Percentiles rank a stretch among this genome's conserved stretches.
Evolutionary conservation across 2,113 vertebrate species (phyloP).

Genomic region (Atlantisia rogersi): DNA sequence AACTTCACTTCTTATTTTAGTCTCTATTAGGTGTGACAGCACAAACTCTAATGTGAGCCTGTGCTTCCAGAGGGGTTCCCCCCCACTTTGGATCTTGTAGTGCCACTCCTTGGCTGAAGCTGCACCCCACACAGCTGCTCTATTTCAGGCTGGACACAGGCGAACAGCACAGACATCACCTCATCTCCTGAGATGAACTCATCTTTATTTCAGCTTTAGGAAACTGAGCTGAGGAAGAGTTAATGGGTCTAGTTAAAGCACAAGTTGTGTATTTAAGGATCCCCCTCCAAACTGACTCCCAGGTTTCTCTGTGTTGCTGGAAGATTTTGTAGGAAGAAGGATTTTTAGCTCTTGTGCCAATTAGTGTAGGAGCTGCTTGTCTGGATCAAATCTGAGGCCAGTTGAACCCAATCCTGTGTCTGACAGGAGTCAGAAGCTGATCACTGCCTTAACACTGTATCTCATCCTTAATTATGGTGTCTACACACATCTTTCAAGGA

Average conservation of each 20-base stretch:
- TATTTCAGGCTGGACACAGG: background rate
- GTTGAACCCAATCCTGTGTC: background rate
- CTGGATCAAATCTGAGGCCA: background rate
- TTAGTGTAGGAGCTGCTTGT: background rate
- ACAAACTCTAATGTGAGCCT: background rate
- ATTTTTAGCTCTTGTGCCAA: background rate
- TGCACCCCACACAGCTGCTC: background rate
- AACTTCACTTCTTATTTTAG: background rate
- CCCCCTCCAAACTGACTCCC: background rate
- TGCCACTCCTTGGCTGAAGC: background rate
- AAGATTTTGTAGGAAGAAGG: background rate
- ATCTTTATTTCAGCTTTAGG: background rate
- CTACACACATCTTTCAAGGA: background rate
- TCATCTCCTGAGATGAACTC: background rate
- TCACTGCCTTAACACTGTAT: background rate
- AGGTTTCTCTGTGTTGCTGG: background rate
- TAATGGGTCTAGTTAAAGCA: background rate
- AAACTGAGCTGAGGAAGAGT: background rate
- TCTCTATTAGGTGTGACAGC: background rate
- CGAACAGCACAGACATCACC: background rate
- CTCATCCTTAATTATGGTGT: background rate
- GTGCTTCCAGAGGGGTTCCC: background rate
- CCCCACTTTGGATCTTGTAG: background rate
- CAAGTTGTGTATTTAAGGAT: background rate
- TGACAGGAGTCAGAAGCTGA: background rate